Conservation (phyloP, 2,113 vertebrate genomes). For the Tilapia sparmanii region DNA sequence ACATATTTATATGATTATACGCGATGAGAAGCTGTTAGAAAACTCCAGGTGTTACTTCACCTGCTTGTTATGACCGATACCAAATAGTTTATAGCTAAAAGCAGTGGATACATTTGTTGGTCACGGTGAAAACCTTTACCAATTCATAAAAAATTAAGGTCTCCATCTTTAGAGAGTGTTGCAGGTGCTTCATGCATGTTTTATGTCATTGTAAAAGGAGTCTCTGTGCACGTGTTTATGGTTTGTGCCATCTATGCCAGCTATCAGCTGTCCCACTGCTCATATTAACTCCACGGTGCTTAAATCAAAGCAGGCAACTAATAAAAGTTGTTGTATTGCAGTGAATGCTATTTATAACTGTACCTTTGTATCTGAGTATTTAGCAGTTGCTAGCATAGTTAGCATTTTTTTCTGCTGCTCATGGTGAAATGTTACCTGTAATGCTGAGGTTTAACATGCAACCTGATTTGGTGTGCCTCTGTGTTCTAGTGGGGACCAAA, state of each 20-base stretch:
- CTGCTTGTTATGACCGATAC: background rate
- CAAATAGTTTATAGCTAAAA: background rate
- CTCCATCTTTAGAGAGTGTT: background rate
- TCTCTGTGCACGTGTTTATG: background rate
- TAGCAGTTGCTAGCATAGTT: background rate
- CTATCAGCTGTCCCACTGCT: background rate
- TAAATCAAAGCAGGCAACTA: background rate
- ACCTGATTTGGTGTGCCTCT: background rate
- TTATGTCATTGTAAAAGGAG: background rate
- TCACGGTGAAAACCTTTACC: background rate
- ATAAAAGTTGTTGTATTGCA: background rate
- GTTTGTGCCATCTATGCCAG: background rate
- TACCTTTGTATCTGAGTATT: background rate
- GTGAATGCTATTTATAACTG: background rate
- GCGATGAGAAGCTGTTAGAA: background rate
- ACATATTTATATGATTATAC: background rate
- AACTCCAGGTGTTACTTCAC: background rate
- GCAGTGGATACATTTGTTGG: background rate
- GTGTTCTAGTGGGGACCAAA: background rate
- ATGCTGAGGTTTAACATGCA: background rate
- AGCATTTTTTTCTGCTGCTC: background rate
- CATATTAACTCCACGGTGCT: background rate
- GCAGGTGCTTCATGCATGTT: background rate
- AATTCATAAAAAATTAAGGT: background rate
- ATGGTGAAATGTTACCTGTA: background rate